Conservation (phyloP, 2,797 vertebrate species). For the Labeo calbasu region DNA sequence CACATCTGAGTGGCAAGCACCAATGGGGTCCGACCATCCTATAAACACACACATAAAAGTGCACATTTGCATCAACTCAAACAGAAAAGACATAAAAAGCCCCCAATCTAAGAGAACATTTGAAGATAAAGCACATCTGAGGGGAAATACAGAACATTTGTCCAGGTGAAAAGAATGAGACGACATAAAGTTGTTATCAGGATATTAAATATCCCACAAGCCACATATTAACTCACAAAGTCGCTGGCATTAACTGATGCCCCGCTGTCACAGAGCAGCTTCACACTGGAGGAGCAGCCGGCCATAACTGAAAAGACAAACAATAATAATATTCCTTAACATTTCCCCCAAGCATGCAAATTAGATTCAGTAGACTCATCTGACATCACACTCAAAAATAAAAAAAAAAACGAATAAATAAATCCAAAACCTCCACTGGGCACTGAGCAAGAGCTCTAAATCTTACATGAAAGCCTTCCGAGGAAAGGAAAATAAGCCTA, state of each 20-base stretch:
- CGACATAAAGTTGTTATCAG: background rate
- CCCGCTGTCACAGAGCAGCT: constrained; percentile 92
- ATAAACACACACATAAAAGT: constrained; percentile 27
- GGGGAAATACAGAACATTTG: background rate
- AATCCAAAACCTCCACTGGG: background rate
- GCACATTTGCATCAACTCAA: constrained; percentile 3
- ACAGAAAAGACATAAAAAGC: background rate
- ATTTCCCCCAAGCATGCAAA: background rate
- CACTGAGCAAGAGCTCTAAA: background rate
- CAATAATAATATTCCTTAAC: constrained; percentile 2
- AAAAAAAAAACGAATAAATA: background rate
- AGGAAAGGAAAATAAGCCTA: constrained; percentile 7
- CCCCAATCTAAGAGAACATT: background rate
- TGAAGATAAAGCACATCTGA: background rate
- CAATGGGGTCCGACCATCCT: constrained; percentile 94
- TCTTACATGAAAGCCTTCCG: constrained; percentile 34
- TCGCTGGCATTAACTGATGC: constrained; percentile 88
- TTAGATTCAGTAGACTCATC: constrained; percentile 12
- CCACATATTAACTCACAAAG: constrained; percentile 80
- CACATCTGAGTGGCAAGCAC: constrained; percentile 98
- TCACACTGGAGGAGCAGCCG: constrained; percentile 91
- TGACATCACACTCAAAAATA: background rate
- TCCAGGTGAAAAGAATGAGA: background rate
- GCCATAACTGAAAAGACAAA: constrained; percentile 86
- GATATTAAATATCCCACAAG: background rate